phyloP scores from a whole-genome alignment of 2,113 vertebrate species.

The Labeo catla region DNA sequence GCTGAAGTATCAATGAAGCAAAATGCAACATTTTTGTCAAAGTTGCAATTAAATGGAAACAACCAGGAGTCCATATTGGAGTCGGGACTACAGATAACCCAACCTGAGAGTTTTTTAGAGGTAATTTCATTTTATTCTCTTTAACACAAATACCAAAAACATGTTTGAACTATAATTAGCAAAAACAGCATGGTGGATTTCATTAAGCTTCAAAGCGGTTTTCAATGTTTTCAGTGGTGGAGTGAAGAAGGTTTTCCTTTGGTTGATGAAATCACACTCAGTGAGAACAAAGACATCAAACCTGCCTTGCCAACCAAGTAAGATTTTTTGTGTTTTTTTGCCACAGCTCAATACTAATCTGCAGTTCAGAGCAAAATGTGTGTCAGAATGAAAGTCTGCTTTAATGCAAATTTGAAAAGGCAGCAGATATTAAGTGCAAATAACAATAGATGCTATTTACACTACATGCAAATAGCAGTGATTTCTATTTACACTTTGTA shows the following conservation, averaged over 20 bases:
- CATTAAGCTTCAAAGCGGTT: not conserved
- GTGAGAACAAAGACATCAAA: not conserved
- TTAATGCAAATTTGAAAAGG: too few species aligned
- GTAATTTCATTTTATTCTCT: not conserved
- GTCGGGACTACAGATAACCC: not conserved
- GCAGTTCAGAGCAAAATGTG: too few species aligned
- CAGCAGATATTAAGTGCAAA: too few species aligned
- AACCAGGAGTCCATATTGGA: not conserved
- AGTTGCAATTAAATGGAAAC: slow-evolving; percentile 4
- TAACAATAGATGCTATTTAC: too few species aligned
- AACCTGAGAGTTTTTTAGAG: slow-evolving; percentile 2
- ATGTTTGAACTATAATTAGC: not conserved
- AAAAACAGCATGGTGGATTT: not conserved
- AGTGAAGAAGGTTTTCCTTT: slow-evolving; percentile 28
- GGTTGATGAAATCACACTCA: not conserved
- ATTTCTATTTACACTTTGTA: too few species aligned
- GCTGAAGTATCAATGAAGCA: slow-evolving; percentile 51
- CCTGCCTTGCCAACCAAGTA: not conserved
- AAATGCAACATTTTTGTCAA: not conserved
- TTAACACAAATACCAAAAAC: not conserved
- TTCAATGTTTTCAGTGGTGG: slow-evolving; percentile 53
- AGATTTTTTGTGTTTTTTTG: not conserved
- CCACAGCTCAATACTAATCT: too few species aligned
- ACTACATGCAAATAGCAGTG: too few species aligned
- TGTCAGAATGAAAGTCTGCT: too few species aligned